Conservation (phyloP, 2,797 vertebrate species). For the Uromys caudimaculatus region DNA sequence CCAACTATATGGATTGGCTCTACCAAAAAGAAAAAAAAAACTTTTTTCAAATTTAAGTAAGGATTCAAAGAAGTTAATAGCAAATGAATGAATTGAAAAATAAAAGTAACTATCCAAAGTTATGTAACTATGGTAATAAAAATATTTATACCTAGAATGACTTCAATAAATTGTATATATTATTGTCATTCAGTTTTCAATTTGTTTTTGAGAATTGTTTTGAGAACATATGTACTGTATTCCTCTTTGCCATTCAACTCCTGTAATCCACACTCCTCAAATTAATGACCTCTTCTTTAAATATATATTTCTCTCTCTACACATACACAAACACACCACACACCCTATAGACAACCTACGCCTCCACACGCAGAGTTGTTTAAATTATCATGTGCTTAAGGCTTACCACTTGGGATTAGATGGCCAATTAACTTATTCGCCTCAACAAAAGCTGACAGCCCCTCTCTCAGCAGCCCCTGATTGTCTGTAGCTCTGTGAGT, state of each 20-base stretch:
- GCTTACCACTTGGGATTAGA: not conserved
- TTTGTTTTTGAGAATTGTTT: not conserved
- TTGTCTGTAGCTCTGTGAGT: not conserved
- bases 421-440: not conserved
- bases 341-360: not conserved
- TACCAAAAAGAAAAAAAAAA: conserved; percentile 10
- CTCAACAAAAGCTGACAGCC: not conserved
- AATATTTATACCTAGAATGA: conserved; percentile 3
- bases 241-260: not conserved
- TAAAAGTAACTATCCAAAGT: not conserved
- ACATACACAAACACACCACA: not conserved
- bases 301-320: not conserved
- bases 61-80: not conserved
- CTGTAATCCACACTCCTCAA: not conserved
- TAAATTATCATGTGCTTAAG: not conserved
- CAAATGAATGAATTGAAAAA: not conserved
- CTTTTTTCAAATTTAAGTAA: conserved; percentile 3
- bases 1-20: not conserved
- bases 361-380: not conserved
- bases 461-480: not conserved
- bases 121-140: not conserved
- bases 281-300: not conserved
- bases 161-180: not conserved
- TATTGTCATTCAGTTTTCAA: not conserved
- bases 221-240: not conserved